Evolutionary conservation across 2,888 invertebrate species (phyloP), one percentile per base, ranked within the genome.

Genomic region (Parascotia fuliginaria): DNA sequence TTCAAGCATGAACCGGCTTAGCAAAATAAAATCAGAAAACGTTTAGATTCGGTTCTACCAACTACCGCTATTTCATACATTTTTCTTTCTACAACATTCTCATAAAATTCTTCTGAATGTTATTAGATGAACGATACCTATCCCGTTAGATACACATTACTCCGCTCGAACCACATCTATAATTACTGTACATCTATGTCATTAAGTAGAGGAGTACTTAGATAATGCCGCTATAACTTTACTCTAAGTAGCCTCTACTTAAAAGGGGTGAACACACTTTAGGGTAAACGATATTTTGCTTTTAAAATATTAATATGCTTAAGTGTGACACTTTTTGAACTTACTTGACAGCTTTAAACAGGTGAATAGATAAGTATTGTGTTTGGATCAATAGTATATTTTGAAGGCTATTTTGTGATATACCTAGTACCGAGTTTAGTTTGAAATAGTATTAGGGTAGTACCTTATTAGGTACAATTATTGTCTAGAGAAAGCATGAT

Each of bases 231-330:
- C 57, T 66, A 75, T 79, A 81, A 84, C 84, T 87, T 87, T 87
- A 87, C 84, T 83, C 78, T 79, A 75, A 80, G 81, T 78, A 80
- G 76, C 84, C 87, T 79, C 66, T 82, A 81, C 89, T 89, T 90
- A 89, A 90, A 89, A 89, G 89, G 89, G 89, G 89, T 90, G 89
- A 89, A 86, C 81, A 87, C 82, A 87, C 84, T 87, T 87, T 74
- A 75, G 60, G 73, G 75, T 81, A 83, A 87, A 85, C 75, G 81
- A 73, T 72, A 68, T 73, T 72, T 69, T 71, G 73, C 73, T 71
- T 73, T 72, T 82, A 65, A 79, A 86, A 81, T 83, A 85, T 87
- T 83, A 73, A 87, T 72, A 68, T 56, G 55, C 53, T 55, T 65
- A 73, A 77, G 73, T 69, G 65, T 42, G 45, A 42, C 62, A 71